phyloP scores from a whole-genome alignment of 2,797 vertebrate genomes.

The Aulostomus chinensis region DNA sequence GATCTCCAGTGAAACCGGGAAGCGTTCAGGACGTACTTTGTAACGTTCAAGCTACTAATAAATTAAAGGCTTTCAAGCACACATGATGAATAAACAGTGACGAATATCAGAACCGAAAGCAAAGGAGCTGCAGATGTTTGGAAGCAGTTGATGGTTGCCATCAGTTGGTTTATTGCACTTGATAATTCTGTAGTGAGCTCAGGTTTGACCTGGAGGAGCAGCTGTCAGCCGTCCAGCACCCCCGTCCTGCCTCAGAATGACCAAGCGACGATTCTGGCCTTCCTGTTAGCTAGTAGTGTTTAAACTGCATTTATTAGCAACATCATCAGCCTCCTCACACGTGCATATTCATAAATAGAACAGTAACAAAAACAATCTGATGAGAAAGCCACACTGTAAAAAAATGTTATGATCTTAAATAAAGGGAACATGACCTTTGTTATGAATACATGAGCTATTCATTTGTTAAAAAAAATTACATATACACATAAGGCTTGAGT shows the following conservation, averaged over 20 bases:
- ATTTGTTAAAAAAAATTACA: slow-evolving; percentile 63
- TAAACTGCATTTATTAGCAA: slow-evolving; percentile 36
- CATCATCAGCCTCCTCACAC: slow-evolving; percentile 22
- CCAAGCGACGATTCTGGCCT: no score
- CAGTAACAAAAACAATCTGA: slow-evolving; percentile 50
- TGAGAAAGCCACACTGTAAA: slow-evolving; percentile 24
- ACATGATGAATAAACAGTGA: no score
- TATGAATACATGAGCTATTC: slow-evolving; percentile 58
- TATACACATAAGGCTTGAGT: slow-evolving; percentile 85
- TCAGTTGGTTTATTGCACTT: slow-evolving; percentile 78
- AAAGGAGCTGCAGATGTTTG: no score
- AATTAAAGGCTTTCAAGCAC: no score
- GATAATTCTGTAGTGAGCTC: slow-evolving; percentile 59
- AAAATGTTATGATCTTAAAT: slow-evolving; percentile 60
- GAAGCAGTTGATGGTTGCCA: slow-evolving; percentile 38
- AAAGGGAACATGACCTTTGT: slow-evolving; percentile 49
- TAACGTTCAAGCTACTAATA: no score
- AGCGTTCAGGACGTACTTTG: no score
- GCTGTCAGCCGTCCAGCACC: slow-evolving; percentile 1
- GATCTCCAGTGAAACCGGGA: no score
- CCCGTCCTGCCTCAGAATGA: no score
- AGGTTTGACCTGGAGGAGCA: slow-evolving; percentile 42
- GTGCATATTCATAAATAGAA: slow-evolving; percentile 62
- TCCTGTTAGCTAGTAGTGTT: slow-evolving; percentile 36
- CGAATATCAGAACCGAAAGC: no score